Evolutionary conservation across 2,888 invertebrate species (phyloP).

Genomic region (Griposia aprilina): DNA sequence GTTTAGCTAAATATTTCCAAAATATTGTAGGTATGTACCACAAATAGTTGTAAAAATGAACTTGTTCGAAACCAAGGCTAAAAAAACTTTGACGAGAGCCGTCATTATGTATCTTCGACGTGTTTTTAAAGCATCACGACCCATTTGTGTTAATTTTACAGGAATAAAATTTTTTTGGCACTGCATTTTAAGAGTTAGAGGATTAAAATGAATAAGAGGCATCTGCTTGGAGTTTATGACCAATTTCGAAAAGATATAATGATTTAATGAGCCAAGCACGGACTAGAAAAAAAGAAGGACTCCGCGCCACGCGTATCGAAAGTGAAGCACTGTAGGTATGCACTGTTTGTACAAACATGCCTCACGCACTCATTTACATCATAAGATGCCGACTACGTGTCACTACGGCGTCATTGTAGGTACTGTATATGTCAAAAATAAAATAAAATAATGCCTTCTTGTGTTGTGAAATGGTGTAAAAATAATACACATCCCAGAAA

Average conservation of each 20-base stretch:
- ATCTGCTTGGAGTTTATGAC: constrained; percentile 54
- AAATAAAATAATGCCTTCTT: no score
- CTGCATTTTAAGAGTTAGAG: constrained; percentile 36
- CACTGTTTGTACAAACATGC: no score
- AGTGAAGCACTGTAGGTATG: no score
- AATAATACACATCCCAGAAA: no score
- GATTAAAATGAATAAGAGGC: constrained; percentile 54
- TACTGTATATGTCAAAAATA: no score
- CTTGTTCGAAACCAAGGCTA: constrained; percentile 18
- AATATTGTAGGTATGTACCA: neutral
- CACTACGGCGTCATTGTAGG: no score
- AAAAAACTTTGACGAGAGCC: constrained; percentile 52
- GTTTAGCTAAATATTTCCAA: constrained; percentile 17
- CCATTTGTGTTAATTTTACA: constrained; percentile 66
- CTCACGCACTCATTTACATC: no score
- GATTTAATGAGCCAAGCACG: constrained; percentile 27
- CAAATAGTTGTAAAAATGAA: constrained; percentile 36
- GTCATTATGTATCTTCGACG: constrained; percentile 58
- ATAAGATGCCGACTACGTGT: no score
- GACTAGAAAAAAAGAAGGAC: no score
- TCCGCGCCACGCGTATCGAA: no score
- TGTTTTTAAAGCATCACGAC: constrained; percentile 50
- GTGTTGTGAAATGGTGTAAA: no score
- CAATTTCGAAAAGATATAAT: constrained; percentile 42
- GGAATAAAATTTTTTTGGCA: constrained; percentile 54